Base-by-base conservation (phyloP, 2,888 invertebrate species). In the Morinoia aosen region DNA sequence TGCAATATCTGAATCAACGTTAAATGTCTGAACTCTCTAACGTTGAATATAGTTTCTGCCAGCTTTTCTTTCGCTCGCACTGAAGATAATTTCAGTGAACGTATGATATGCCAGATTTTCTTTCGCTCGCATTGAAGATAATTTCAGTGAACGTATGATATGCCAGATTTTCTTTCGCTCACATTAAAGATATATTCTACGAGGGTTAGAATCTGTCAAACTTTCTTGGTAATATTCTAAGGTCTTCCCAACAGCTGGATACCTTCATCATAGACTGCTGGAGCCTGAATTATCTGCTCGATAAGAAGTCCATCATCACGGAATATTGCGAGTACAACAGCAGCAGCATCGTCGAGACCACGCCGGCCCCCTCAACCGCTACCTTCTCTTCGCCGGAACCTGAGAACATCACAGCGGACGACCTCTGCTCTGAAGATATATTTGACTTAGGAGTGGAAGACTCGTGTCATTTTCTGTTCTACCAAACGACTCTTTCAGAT, bases 201-300 rank as follows among this genome's bases (percentile, higher is more conserved):
- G n/a, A n/a, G n/a, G n/a, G n/a, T n/a, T n/a, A n/a, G n/a, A 48
- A 33, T 76, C 19, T 25, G 76, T 7, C 25, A 76, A 33, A 3
- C 10, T 76, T 33, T 76, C 33, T 3, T 19, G 8, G 3, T 76
- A 76, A 76, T 33, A 33, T 76, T 76, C 25, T 8, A 10, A 14
- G 10, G 8, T 1, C 33, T 76, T 33, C 76, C 25, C 12, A 76
- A 56, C 96, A 97, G 97, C 96, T 97, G 91, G 97, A 97, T 97
- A 97, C 97, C 96, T 96, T 97, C 90, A 97, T 97, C 14, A 97
- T 97, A 95, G 97, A 97, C 12, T 97, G 97, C n/a, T 97, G 97
- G 97, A 97, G 97, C 7, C 97, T 97, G 33, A 94, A 91, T 39
- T 96, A 97, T 0, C 96, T 96, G 11, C 97, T 96, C 57, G 97